phyloP scores from a whole-genome alignment of 2,888 invertebrate species.

The Clistopyga incitator region DNA sequence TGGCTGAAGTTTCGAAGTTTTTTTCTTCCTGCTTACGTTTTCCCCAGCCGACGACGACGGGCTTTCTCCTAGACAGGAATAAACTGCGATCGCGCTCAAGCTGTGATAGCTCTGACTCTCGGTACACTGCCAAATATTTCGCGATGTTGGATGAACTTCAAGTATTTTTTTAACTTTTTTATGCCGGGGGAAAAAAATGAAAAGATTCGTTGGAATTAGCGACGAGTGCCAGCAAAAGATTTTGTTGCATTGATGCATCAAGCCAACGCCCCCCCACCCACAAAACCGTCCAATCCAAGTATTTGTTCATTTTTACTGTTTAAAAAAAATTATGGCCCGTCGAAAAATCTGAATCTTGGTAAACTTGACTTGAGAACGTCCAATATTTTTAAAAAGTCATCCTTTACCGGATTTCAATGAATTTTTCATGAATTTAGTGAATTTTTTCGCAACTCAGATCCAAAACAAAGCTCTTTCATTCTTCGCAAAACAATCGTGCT shows the following conservation, averaged over 20 bases:
- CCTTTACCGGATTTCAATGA: too few species aligned
- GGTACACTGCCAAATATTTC: constrained; percentile 65
- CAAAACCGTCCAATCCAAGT: too few species aligned
- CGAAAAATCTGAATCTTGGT: background rate
- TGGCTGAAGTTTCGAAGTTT: constrained; percentile 2
- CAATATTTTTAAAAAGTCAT: too few species aligned
- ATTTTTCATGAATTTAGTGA: too few species aligned
- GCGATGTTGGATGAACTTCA: constrained; percentile 65
- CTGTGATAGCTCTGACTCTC: background rate
- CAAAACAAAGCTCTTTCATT: too few species aligned
- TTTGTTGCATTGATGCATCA: too few species aligned
- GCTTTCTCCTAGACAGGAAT: constrained; percentile 38
- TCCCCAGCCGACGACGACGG: background rate
- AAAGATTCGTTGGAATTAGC: too few species aligned
- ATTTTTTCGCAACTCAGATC: too few species aligned
- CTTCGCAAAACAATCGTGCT: background rate
- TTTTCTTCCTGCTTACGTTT: constrained; percentile 42
- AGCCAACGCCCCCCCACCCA: too few species aligned
- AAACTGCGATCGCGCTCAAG: constrained; percentile 23
- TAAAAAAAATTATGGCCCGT: background rate
- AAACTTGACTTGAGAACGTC: background rate
- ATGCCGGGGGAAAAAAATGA: background rate
- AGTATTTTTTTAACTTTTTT: constrained; percentile 33
- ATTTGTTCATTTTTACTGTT: too few species aligned
- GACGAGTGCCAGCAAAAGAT: too few species aligned